phyloP scores from a whole-genome alignment of 1,140 invertebrate species.

The Bradysia coprophila region DNA sequence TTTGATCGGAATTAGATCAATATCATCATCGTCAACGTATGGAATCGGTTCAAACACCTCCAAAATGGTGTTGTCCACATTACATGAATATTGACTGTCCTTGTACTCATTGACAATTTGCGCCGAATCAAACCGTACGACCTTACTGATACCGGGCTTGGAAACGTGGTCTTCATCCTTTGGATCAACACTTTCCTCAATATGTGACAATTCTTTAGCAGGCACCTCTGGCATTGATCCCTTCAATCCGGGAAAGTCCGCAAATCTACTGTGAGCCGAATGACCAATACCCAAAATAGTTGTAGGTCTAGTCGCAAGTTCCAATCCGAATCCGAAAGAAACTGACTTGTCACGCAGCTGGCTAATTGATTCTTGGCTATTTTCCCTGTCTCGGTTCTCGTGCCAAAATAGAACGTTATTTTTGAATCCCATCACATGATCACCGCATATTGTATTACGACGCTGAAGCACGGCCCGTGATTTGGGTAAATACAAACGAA shows the following conservation, averaged over 20 bases:
- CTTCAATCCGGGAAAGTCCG: constrained; percentile 3
- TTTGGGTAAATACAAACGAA: constrained; percentile 51
- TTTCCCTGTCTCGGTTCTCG: constrained; percentile 7
- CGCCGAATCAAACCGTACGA: constrained; percentile 19
- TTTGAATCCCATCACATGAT: constrained; percentile 13
- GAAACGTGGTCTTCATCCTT: constrained; percentile 11
- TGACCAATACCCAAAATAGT: constrained; percentile 35
- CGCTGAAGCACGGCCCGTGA: constrained; percentile 55
- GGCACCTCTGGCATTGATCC: constrained; percentile 3
- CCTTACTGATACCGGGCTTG: constrained; percentile 21
- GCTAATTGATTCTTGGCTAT: constrained; percentile 21
- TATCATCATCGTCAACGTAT: constrained; percentile 19
- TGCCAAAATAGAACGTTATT: constrained; percentile 14
- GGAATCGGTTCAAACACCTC: constrained; percentile 22
- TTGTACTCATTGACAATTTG: neutral
- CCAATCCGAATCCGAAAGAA: constrained; percentile 49
- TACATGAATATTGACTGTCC: constrained; percentile 13
- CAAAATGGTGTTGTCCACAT: constrained; percentile 22
- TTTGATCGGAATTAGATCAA: neutral
- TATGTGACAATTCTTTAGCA: constrained; percentile 3
- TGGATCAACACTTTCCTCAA: constrained; percentile 9
- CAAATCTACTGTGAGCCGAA: constrained; percentile 3
- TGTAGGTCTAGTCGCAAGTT: constrained; percentile 37
- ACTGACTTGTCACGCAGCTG: constrained; percentile 41
- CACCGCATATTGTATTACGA: constrained; percentile 70